Evolutionary conservation across 2,888 invertebrate genomes (phyloP).

Genomic region (Petrolisthes manimaculis): DNA sequence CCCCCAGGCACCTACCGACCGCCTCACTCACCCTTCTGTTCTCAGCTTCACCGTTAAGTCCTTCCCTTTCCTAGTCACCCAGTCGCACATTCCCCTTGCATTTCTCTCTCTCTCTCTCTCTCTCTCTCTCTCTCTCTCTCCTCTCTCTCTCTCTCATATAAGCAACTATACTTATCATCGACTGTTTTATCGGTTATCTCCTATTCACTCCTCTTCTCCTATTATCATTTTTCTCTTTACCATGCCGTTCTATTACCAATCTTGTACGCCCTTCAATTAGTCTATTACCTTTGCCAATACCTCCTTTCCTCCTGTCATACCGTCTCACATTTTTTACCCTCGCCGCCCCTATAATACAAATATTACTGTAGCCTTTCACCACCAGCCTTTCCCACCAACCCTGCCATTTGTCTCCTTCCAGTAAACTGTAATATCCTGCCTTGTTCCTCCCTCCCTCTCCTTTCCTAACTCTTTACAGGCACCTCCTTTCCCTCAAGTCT

Average conservation of each 20-base stretch:
- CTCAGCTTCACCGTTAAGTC: neutral
- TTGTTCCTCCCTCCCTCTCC: no score
- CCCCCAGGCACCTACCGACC: neutral
- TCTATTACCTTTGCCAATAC: neutral
- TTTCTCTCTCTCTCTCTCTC: neutral
- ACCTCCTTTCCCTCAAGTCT: no score
- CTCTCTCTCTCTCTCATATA: neutral
- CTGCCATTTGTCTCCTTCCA: no score
- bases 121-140: neutral
- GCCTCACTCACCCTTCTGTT: neutral
- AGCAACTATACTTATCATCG: no score
- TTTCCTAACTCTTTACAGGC: no score
- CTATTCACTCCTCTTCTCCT: neutral
- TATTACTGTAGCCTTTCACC: neutral
- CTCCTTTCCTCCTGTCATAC: neutral
- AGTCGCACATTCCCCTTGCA: neutral
- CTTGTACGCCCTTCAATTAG: no score
- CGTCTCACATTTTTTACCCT: neutral
- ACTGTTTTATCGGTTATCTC: no score
- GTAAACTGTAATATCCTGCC: no score
- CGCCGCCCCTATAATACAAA: neutral
- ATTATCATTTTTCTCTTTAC: neutral
- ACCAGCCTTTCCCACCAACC: no score
- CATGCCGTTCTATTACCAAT: no score
- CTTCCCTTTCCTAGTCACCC: neutral